These are phyloP conservation scores for Labia minor DNA, from an alignment of 2,888 invertebrate species.

Conservation along the genomic window DNA sequence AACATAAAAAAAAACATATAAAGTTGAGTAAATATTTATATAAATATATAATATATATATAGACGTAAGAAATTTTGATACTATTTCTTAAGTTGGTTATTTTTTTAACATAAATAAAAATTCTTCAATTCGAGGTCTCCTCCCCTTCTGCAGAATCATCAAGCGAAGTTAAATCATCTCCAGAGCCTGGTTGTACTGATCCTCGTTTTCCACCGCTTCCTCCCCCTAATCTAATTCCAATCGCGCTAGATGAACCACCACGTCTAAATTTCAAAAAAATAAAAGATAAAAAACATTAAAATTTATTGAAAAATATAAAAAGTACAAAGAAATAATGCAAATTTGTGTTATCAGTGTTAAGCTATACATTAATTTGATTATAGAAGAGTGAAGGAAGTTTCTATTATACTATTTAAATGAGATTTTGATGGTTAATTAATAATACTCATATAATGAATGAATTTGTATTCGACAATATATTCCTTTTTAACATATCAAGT, in stretches of 20 bases:
- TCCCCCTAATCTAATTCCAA: slow-evolving; percentile 44
- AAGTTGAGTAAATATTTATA: slow-evolving; percentile 14
- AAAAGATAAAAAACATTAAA: slow-evolving; percentile 24
- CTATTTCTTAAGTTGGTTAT: not conserved
- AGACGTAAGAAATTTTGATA: not conserved
- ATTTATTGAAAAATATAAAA: slow-evolving; percentile 22
- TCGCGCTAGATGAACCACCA: slow-evolving; percentile 42
- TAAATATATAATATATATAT: slow-evolving; percentile 17
- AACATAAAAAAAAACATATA: not conserved
- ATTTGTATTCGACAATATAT: no score
- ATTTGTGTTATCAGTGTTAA: not conserved
- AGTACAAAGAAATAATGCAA: slow-evolving; percentile 22
- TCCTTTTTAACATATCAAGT: no score
- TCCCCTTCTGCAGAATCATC: slow-evolving; percentile 67
- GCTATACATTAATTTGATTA: slow-evolving; percentile 15
- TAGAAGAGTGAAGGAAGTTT: no score
- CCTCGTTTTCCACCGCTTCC: slow-evolving; percentile 52
- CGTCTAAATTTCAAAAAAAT: no score
- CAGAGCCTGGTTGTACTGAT: slow-evolving; percentile 59
- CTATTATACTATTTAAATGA: no score
- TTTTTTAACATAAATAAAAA: not conserved
- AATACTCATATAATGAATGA: no score
- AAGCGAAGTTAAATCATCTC: slow-evolving; percentile 58
- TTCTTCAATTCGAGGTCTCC: slow-evolving; percentile 45
- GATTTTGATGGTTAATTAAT: no score